Conservation (phyloP, 2,888 invertebrate genomes). For the Melanchra persicariae region DNA sequence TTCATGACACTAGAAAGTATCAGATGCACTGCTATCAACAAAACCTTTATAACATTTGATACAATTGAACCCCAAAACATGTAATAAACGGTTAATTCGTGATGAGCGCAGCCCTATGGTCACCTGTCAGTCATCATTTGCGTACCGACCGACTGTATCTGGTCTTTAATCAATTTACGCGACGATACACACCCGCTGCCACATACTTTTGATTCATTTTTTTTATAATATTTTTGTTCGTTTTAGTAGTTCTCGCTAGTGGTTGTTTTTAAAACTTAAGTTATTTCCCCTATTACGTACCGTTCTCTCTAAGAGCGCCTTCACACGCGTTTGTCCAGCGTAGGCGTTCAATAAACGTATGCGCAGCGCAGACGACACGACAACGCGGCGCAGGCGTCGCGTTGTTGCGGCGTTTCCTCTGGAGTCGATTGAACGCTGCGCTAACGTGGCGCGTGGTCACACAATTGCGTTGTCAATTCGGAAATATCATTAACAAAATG, state of each 20-base stretch:
- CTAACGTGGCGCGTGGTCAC: no score
- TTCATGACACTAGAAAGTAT: background rate
- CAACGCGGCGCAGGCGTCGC: no score
- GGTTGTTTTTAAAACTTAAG: no score
- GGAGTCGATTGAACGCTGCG: no score
- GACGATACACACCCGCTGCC: slow-evolving; percentile 73
- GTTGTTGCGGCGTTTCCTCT: no score
- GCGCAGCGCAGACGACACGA: no score
- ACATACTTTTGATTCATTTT: slow-evolving; percentile 71
- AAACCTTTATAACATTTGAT: background rate
- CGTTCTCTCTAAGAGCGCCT: no score
- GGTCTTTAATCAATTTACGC: slow-evolving; percentile 82
- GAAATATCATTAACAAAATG: no score
- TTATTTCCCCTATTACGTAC: no score
- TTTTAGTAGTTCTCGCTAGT: slow-evolving; percentile 3
- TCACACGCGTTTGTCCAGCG: no score
- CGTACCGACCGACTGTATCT: slow-evolving; percentile 79
- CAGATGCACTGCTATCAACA: background rate
- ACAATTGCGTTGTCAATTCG: no score
- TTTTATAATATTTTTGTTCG: slow-evolving; percentile 37
- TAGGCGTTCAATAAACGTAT: no score
- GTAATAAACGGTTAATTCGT: slow-evolving; percentile 40
- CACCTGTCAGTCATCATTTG: slow-evolving; percentile 83
- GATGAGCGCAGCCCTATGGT: slow-evolving; percentile 62
- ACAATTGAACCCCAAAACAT: slow-evolving; percentile 28